phyloP scores from a whole-genome alignment of 2,113 vertebrate species.

The Pangasianodon gigas region DNA sequence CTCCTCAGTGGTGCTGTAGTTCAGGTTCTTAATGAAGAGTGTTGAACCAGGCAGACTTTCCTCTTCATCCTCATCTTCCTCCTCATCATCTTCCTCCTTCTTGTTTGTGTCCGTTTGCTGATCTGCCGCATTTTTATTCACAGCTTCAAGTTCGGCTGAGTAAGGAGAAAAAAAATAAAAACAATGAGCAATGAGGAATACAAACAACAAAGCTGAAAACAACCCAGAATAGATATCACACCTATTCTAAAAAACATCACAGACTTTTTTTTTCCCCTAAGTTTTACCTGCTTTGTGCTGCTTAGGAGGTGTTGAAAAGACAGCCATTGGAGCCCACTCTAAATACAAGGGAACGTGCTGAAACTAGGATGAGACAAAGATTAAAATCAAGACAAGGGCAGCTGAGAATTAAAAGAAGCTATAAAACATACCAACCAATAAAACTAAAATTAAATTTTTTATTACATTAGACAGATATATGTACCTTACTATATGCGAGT shows the following conservation, averaged over 20 bases:
- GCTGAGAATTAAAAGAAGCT: not conserved
- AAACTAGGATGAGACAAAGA: slow-evolving; percentile 62
- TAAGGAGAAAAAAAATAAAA: not conserved
- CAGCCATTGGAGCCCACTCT: slow-evolving; percentile 89
- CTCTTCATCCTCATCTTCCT: slow-evolving; percentile 79
- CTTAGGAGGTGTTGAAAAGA: slow-evolving; percentile 77
- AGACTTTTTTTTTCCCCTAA: not conserved
- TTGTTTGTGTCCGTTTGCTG: slow-evolving; percentile 49
- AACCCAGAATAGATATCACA: not conserved
- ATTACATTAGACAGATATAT: not conserved
- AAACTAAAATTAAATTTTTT: not conserved
- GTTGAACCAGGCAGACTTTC: slow-evolving; percentile 85
- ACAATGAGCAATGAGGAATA: not conserved
- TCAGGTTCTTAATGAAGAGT: slow-evolving; percentile 94
- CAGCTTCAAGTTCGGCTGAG: not conserved
- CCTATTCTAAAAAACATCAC: not conserved
- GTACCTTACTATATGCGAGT: slow-evolving; percentile 93
- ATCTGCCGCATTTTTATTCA: not conserved
- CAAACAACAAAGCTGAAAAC: not conserved
- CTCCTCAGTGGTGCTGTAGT: slow-evolving; percentile 87
- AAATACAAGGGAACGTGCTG: slow-evolving; percentile 82
- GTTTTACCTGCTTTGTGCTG: slow-evolving; percentile 44
- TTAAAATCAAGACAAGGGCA: not conserved
- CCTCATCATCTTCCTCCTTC: slow-evolving; percentile 54
- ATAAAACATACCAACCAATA: not conserved